These are phyloP conservation scores for Drosophila pruinosa DNA, from an alignment of 1,140 invertebrate species.

Conservation along the genomic window DNA sequence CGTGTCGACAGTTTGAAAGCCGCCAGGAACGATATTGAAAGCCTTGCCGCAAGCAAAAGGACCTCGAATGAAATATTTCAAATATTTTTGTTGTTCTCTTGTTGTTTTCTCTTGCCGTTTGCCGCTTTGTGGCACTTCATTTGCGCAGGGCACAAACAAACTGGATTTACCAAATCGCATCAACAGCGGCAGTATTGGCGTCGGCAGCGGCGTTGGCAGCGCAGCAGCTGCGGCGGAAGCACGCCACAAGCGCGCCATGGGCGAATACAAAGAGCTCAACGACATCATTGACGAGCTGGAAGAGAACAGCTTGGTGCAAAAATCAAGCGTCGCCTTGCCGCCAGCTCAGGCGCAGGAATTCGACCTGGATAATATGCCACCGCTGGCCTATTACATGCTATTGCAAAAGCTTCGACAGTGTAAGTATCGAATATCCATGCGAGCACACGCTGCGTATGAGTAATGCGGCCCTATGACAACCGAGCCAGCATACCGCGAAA, in stretches of 20 bases:
- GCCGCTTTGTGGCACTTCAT: conserved; percentile 58
- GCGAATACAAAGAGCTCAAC: conserved; percentile 74
- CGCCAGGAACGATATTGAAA: conserved; percentile 42
- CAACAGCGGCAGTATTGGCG: conserved; percentile 25
- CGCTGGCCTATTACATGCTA: conserved; percentile 72
- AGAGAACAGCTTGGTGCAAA: conserved; percentile 65
- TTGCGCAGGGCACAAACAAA: conserved; percentile 71
- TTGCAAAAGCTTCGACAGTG: conserved; percentile 72
- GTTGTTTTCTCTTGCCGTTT: neutral
- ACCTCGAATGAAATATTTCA: conserved; percentile 64
- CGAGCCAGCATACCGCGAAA: neutral
- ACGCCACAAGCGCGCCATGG: conserved; percentile 72
- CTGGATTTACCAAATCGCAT: conserved; percentile 78
- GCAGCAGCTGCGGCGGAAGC: conserved; percentile 39
- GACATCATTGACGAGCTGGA: conserved; percentile 77
- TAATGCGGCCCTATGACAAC: conserved; percentile 23
- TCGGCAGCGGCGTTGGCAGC: conserved; percentile 19
- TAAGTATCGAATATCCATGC: conserved; percentile 43
- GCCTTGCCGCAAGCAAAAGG: conserved; percentile 28
- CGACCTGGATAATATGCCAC: conserved; percentile 77
- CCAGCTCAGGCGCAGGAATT: conserved; percentile 60
- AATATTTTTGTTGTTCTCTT: conserved; percentile 50
- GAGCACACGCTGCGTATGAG: conserved; percentile 45
- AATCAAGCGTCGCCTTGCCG: conserved; percentile 32
- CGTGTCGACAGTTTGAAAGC: conserved; percentile 76